Evolutionary conservation across 2,888 invertebrate genomes (phyloP).

Genomic region (Nomada fabriciana): DNA sequence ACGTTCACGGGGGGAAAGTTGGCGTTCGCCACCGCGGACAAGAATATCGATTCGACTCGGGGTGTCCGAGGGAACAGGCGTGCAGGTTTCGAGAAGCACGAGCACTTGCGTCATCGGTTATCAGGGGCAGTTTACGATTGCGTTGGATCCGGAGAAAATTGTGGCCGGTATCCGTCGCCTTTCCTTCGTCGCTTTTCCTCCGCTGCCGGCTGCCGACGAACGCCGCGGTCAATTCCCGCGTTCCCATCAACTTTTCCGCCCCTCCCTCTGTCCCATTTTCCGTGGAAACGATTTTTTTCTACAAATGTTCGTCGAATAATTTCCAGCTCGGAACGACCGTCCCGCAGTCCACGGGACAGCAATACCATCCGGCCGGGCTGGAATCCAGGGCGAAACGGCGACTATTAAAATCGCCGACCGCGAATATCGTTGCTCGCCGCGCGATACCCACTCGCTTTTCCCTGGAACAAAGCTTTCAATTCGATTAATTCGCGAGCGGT

Average conservation of each 20-base stretch:
- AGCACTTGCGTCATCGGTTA: conserved; percentile 12
- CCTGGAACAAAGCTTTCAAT: too few relatives aligned
- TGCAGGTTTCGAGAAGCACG: background rate
- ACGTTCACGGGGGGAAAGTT: background rate
- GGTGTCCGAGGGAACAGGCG: background rate
- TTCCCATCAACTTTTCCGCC: background rate
- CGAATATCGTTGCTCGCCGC: conserved; percentile 6
- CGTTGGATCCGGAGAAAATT: conserved; percentile 7
- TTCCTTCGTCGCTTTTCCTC: background rate
- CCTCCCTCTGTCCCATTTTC: background rate
- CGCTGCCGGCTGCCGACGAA: background rate
- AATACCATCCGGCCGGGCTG: conserved; percentile 24
- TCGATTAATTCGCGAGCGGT: too few relatives aligned
- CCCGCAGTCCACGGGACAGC: conserved; percentile 7
- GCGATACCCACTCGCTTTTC: background rate
- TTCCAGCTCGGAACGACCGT: conserved; percentile 22
- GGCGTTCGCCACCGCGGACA: background rate
- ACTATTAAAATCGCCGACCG: conserved; percentile 32
- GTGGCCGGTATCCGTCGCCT: background rate
- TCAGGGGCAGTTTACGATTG: background rate
- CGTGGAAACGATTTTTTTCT: conserved; percentile 35
- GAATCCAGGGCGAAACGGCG: conserved; percentile 24
- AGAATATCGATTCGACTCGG: background rate
- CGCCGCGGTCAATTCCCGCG: conserved; percentile 7
- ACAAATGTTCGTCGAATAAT: conserved; percentile 25